phyloP scores from a whole-genome alignment of 1,140 invertebrate species.

The Papilio polytes region DNA sequence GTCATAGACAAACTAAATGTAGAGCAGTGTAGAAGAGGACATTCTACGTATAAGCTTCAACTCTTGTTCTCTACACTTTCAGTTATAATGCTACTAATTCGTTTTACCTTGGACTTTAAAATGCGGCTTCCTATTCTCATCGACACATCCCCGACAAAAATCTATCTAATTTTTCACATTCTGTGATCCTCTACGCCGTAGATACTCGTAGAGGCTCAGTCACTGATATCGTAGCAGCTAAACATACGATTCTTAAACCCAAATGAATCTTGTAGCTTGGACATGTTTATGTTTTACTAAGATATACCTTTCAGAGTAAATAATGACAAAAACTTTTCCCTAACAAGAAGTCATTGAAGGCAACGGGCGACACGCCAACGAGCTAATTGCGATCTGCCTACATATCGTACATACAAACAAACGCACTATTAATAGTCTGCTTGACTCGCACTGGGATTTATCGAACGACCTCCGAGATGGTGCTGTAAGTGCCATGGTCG shows the following conservation, averaged over 20 bases:
- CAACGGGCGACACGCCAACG: background rate
- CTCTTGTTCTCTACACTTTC: background rate
- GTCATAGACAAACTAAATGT: no score
- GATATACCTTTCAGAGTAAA: background rate
- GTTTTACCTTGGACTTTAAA: background rate
- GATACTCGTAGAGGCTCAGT: background rate
- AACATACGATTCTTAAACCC: background rate
- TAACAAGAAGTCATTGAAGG: slow-evolving; percentile 6
- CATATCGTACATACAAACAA: background rate
- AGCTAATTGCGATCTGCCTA: slow-evolving; percentile 19
- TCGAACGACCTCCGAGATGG: background rate
- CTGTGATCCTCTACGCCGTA: background rate
- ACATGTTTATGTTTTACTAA: no score
- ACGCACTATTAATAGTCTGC: background rate
- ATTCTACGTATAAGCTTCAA: background rate
- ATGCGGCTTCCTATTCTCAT: background rate
- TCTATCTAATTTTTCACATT: background rate
- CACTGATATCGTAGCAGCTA: background rate
- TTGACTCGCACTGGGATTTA: background rate
- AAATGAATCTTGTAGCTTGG: background rate
- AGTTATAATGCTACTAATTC: background rate
- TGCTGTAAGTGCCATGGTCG: background rate
- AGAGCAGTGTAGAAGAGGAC: background rate
- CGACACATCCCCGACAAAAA: background rate
- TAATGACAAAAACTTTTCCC: background rate